Evolutionary conservation across 2,888 invertebrate species (phyloP).

Genomic region (Galeruca laticollis): DNA sequence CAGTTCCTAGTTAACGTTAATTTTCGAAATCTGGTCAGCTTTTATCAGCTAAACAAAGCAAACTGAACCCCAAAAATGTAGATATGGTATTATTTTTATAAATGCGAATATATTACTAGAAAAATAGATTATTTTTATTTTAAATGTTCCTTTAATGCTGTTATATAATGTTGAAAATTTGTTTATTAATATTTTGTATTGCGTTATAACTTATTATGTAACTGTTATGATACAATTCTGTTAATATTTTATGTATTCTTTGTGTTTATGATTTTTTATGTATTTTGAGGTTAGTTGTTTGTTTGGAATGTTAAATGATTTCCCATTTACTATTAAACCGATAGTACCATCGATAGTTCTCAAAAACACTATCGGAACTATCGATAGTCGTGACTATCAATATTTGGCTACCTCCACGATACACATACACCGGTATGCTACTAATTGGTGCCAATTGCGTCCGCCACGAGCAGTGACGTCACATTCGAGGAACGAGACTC

Average conservation of each 20-base stretch:
- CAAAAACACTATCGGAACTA: not conserved
- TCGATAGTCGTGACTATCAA: conserved; percentile 4
- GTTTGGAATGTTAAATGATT: conserved; percentile 1
- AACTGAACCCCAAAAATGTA: conserved; percentile 27
- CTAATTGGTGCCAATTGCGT: too few relatives aligned
- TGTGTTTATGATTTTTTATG: not conserved
- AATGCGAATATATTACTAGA: conserved; percentile 5
- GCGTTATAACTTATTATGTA: not conserved
- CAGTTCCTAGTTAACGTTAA: conserved; percentile 19
- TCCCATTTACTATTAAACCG: not conserved
- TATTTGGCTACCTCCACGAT: conserved; percentile 12
- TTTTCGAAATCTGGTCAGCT: conserved; percentile 21
- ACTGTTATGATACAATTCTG: conserved; percentile 4
- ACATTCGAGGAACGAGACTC: too few relatives aligned
- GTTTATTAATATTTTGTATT: conserved; percentile 4
- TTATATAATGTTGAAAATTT: conserved; percentile 1
- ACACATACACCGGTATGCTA: too few relatives aligned
- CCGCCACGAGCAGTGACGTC: too few relatives aligned
- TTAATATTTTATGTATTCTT: not conserved
- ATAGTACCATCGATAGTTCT: conserved; percentile 1
- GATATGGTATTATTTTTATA: conserved; percentile 20
- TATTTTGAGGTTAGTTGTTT: conserved; percentile 2
- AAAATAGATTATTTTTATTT: conserved; percentile 1
- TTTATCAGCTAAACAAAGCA: conserved; percentile 16
- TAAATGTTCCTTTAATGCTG: conserved; percentile 4